Base-by-base conservation (phyloP, 2,113 vertebrate genomes). In the Festucalex cinctus region DNA sequence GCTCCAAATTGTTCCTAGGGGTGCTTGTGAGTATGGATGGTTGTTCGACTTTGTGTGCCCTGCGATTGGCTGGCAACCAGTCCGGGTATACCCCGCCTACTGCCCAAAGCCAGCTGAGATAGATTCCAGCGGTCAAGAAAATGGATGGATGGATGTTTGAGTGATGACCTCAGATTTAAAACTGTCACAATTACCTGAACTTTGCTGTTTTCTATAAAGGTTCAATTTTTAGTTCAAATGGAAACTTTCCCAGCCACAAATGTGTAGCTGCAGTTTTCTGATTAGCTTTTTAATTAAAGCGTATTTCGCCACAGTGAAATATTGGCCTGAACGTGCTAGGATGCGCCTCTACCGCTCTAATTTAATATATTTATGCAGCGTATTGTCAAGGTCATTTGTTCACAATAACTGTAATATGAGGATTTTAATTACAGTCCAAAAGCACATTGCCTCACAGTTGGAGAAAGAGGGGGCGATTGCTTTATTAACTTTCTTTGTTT, bases 401-500 rank as follows among this genome's bases (percentile, higher is more conserved):
- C 63, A n/a, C 65, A 71, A 76, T 74, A 60, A 28, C 35, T 32
- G 26, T 17, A 64, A 70, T 58, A 66, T 73, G 65, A 43, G 58
- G 62, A 36, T 74, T 78, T 81, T 82, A 70, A 84, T 88, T 82
- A 74, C 62, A 73, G 24, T 61, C 6, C 63, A 49, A 56, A 75
- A 71, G 64, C 41, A 59, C 63, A 69, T 69, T 56, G 43, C 44
- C 73, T 74, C 66, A 76, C 16, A n/a, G 60, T 58, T 53, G 62
- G 71, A 63, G 32, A 58, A 59, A 53, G 74, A 74, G 61, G 53
- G 53, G 66, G 28, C 63, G 73, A 84, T 65, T 81, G 71, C 63
- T 79, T 74, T 69, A 74, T 74, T 77, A 70, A 70, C 65, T 73
- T 57, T 76, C 62, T 80, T 80, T 79, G 78, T 81, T 81, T 73